These are phyloP conservation scores for Falco punctatus DNA, from an alignment of 2,113 vertebrate genomes.

Conservation along the genomic window DNA sequence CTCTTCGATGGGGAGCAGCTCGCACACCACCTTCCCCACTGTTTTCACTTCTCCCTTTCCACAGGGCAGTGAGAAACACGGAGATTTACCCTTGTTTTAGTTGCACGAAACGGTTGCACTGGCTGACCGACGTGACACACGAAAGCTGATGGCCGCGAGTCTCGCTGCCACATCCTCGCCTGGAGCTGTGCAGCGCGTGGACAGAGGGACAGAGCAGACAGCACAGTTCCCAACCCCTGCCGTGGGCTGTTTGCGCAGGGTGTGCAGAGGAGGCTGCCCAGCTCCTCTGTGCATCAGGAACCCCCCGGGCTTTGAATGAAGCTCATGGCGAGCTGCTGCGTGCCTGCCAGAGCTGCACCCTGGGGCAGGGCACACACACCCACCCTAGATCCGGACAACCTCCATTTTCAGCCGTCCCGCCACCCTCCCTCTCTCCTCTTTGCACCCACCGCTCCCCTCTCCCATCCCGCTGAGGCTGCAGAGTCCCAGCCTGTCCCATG, in stretches of 20 bases:
- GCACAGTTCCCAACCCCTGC: neutral
- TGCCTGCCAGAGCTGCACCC: neutral
- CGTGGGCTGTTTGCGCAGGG: accelerated
- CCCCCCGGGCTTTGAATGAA: neutral
- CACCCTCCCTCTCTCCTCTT: no score
- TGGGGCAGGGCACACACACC: accelerated
- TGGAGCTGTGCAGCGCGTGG: accelerated
- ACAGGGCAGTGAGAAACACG: neutral
- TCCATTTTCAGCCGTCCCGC: neutral
- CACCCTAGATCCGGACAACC: no score
- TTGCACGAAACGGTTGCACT: neutral
- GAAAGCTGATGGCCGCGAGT: accelerated
- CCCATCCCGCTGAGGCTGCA: neutral
- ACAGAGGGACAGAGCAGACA: neutral
- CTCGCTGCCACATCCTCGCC: accelerated
- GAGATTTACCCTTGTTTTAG: neutral
- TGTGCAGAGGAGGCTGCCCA: no score
- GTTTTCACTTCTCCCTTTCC: no score
- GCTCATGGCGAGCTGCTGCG: no score
- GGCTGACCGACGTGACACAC: accelerated
- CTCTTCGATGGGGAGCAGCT: neutral
- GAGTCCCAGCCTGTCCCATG: neutral
- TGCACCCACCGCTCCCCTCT: accelerated
- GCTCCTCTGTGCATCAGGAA: accelerated
- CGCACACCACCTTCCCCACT: accelerated